Evolutionary conservation across 2,888 invertebrate genomes (phyloP).

Genomic region (Lathronympha strigana): DNA sequence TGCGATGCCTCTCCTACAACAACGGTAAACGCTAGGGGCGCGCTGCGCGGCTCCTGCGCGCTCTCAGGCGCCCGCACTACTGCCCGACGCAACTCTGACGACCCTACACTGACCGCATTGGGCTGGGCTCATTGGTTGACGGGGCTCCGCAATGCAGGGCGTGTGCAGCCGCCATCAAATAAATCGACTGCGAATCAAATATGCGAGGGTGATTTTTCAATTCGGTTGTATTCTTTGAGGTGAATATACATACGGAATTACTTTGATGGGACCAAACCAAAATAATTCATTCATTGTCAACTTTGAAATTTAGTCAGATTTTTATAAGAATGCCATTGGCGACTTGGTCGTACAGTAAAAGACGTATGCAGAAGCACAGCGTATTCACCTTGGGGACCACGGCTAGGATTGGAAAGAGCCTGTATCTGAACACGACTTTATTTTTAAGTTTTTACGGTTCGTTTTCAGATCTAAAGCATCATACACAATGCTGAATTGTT

Average conservation of each 20-base stretch:
- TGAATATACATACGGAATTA: no score
- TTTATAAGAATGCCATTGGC: no score
- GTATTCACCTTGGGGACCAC: no score
- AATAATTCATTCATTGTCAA: no score
- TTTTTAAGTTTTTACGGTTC: background rate
- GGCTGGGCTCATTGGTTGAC: background rate
- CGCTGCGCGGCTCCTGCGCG: constrained; percentile 45
- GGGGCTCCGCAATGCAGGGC: background rate
- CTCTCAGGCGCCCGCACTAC: constrained; percentile 12
- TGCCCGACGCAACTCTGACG: constrained; percentile 4
- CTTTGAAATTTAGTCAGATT: no score
- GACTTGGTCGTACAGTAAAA: no score
- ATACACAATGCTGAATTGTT: background rate
- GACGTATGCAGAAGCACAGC: no score
- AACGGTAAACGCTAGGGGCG: constrained; percentile 92
- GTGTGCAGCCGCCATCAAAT: background rate
- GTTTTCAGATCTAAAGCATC: background rate
- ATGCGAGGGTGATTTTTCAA: no score
- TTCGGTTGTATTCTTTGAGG: no score
- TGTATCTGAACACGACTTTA: no score
- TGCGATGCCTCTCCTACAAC: constrained; percentile 94
- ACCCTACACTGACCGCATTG: constrained; percentile 1
- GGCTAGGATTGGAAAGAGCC: no score
- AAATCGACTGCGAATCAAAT: background rate
- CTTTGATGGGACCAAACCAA: no score